Base-by-base conservation (phyloP, 2,113 vertebrate species). In the Eclectus roratus region DNA sequence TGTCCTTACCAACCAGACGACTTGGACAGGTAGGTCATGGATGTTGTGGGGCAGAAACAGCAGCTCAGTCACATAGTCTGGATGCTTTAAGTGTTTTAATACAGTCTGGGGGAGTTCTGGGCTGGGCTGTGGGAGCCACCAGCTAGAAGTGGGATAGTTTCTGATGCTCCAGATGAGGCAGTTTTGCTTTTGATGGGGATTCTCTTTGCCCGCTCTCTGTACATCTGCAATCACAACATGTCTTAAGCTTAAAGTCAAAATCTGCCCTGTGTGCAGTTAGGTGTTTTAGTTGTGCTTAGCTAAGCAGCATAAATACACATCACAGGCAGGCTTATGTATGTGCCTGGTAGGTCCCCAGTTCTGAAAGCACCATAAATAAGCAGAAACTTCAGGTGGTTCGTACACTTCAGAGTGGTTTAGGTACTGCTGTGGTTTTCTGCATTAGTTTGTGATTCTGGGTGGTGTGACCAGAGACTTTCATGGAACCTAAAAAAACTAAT, bases 1-100 rank as follows among this genome's bases (percentile, higher is more conserved):
- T 9, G 98, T 99, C 80, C 72, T 99, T 41, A 99, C 98, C 66
- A 99, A 99, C 93, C 98, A 98, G 97, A 99, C 98, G 0, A 99
- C 99, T n/a, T 99, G 99, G 99, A 99, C 98, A 97, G 99, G 99
- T 99, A 96, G 44, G 94, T 89, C 2, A 85, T 13, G 5, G 41
- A 13, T 69, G 80, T 61, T 41, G 13, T 7, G 9, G 44, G 88
- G 44, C 58, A 72, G 52, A 77, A 53, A 10, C 18, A 41, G 63
- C 64, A 77, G 17, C 74, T 1, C 33, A 47, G 15, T 56, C 37
- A 46, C 2, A 2, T 35, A 8, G 60, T 56, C 46, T 60, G 63
- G 9, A 44, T 88, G 52, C 33, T 55, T 47, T 33, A 50, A 20
- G 10, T 49, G n/a, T 65, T 89, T 65, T 56, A 56, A 21, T 69